Conservation (phyloP, 1,140 invertebrate species). For the Episyrphus balteatus region DNA sequence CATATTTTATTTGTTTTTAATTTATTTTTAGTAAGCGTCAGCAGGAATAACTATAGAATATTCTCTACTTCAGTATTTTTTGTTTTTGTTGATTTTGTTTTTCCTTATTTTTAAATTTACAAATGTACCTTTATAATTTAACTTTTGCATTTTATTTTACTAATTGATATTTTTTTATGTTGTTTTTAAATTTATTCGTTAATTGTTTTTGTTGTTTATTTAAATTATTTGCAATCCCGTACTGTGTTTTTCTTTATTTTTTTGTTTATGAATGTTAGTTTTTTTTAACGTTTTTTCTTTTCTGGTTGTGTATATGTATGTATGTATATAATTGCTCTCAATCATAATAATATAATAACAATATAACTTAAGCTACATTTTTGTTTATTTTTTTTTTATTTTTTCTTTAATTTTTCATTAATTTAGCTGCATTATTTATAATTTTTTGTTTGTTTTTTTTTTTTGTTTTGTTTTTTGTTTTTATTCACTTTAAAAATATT, state of each 20-base stretch:
- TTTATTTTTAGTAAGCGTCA: neutral
- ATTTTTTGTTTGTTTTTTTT: slow-evolving; percentile 1
- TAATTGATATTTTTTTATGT: neutral
- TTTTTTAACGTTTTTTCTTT: neutral
- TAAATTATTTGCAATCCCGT: neutral
- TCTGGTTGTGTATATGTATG: neutral
- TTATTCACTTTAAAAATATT: neutral
- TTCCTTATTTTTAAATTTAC: slow-evolving; percentile 1
- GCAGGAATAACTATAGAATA: too few species aligned
- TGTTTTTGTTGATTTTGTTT: neutral
- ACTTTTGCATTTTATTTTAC: neutral
- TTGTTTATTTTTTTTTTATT: neutral
- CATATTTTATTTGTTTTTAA: neutral
- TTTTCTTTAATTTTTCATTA: neutral
- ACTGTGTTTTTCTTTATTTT: slow-evolving; percentile 4
- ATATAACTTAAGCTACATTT: neutral
- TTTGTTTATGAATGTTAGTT: neutral
- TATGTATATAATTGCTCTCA: neutral
- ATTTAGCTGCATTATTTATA: neutral
- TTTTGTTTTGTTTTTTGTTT: neutral
- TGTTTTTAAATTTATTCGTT: slow-evolving; percentile 1
- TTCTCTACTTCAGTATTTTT: neutral
- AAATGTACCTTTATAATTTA: neutral
- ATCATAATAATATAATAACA: neutral
- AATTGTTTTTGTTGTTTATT: neutral